phyloP scores from a whole-genome alignment of 2,797 vertebrate genomes.

The Glyptemys insculpta region DNA sequence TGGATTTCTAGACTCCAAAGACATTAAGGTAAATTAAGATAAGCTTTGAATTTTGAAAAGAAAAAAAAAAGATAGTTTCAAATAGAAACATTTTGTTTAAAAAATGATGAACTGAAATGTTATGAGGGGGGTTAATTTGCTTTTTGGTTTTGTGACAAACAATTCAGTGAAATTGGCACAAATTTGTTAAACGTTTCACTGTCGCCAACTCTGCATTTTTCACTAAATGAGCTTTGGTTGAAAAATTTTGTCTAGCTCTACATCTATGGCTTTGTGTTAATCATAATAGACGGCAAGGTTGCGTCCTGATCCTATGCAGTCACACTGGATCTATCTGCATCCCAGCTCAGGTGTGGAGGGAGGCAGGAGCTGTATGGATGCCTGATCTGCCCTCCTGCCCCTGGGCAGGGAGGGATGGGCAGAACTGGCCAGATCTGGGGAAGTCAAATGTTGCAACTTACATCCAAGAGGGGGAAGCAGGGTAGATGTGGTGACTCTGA shows the following conservation, averaged over 20 bases:
- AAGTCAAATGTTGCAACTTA: accelerated
- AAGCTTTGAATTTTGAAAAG: not conserved
- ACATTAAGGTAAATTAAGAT: not conserved
- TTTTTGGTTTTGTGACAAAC: not conserved
- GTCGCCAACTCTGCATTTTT: not conserved
- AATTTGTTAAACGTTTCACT: not conserved
- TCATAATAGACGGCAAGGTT: not conserved
- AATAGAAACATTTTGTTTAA: not conserved
- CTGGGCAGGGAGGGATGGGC: not conserved
- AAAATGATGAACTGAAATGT: not conserved
- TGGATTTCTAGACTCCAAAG: not conserved
- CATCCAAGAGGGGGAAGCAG: not conserved
- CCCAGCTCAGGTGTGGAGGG: not conserved
- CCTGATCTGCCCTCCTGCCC: not conserved
- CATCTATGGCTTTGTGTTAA: not conserved
- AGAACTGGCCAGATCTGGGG: not conserved
- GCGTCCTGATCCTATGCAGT: not conserved
- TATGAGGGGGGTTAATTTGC: no score
- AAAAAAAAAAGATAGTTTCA: not conserved
- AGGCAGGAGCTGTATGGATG: not conserved
- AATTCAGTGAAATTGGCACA: not conserved
- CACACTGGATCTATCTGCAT: not conserved
- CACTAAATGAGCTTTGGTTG: not conserved
- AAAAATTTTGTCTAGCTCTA: not conserved
- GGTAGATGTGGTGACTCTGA: not conserved